Conservation (phyloP, 2,113 vertebrate genomes). For the Bombycilla garrulus region DNA sequence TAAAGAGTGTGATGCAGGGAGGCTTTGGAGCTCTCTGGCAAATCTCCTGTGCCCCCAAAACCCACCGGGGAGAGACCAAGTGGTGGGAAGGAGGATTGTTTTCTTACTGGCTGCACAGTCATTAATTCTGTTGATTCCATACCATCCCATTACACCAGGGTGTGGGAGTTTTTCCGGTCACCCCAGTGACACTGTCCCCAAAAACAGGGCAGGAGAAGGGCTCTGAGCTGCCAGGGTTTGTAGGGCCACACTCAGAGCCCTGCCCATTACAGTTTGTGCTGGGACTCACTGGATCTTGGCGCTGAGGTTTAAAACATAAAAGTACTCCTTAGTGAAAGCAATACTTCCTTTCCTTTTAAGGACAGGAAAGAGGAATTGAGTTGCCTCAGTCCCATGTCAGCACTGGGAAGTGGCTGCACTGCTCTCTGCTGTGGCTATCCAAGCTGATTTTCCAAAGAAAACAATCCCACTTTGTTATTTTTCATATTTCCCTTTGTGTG, state of each 20-base stretch:
- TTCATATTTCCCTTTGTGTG: neutral
- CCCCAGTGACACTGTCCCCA: neutral
- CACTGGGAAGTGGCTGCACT: neutral
- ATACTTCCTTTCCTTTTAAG: conserved; percentile 55
- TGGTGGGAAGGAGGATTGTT: neutral
- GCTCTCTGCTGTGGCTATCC: neutral
- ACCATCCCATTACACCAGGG: rapidly evolving
- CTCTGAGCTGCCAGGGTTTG: neutral
- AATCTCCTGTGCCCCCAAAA: neutral
- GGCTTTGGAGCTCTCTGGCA: neutral
- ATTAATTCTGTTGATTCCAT: neutral
- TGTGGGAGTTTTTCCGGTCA: neutral
- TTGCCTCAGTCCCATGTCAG: neutral
- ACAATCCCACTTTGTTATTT: neutral
- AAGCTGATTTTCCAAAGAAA: neutral
- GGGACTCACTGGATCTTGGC: neutral
- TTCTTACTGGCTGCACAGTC: neutral
- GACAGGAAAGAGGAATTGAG: conserved; percentile 38
- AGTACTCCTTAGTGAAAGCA: neutral
- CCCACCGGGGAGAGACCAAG: neutral
- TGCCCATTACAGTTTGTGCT: neutral
- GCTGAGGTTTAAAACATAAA: neutral
- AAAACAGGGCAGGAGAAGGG: neutral
- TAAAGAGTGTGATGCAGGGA: rapidly evolving
- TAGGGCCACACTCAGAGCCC: rapidly evolving